Evolutionary conservation across 2,888 invertebrate genomes (phyloP), one percentile per base, ranked within the genome.

Genomic region (Ophion costatus): DNA sequence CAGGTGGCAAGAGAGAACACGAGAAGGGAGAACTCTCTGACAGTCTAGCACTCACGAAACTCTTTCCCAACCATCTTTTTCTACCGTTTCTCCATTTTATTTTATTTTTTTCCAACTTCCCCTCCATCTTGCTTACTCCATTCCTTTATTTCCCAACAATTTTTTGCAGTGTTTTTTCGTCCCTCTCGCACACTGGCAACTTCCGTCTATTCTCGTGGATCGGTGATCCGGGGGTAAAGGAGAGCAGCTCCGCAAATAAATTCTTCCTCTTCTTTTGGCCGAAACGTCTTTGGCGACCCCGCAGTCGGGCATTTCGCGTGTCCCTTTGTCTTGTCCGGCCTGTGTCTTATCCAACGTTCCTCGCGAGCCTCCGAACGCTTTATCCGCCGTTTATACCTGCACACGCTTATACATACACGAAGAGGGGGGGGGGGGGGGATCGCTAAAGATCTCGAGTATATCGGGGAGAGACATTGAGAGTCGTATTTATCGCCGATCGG

Each of bases 271-370:
- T 14, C 24, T 76, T 69, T 77, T 59, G 17, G 11, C 61, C 61
- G 67, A 80, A 82, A 76, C 22, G 67, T 69, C 75, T 42, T 45
- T 61, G 71, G 74, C 82, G 71, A 79, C 67, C 63, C 78, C 80
- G 75, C 61, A 61, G 38, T 51, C 66, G 63, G 87, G 86, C 84
- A 76, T 83, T 81, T 81, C 82, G 86, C 88, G 83, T 82, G 87
- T 86, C 78, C 86, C 87, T 90, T 90, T 90, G 90, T 90, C 88
- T 90, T 89, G 89, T 90, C 88, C 85, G 66, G 76, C 70, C 83
- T 71, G 67, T 70, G 80, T 76, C 80, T 77, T 67, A 42, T 22
- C 29, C 64, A 69, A 56, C 86, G 84, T 82, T 80, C 76, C 66
- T 75, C 57, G 45, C 51, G 59, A 75, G n/a, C 45, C 75, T 29